Percentiles rank a stretch among this genome's conserved stretches.
Evolutionary conservation across 2,888 invertebrate genomes (phyloP).

Genomic region (Phalera bucephala): DNA sequence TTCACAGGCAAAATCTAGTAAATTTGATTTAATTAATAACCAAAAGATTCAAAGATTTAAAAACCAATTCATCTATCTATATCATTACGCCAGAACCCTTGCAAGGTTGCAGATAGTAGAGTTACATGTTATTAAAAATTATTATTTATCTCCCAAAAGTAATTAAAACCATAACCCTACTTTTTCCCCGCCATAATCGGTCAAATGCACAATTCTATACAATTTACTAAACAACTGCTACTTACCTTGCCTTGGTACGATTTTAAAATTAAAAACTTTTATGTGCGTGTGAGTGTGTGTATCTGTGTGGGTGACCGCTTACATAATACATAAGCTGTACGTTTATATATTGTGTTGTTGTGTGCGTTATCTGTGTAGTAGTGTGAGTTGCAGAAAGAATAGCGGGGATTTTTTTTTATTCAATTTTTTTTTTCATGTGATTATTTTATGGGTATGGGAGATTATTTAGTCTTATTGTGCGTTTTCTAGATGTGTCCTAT

Average conservation of each 20-base stretch:
- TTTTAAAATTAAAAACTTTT: slow-evolving; percentile 73
- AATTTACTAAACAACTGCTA: slow-evolving; percentile 34
- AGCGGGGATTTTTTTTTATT: slow-evolving; percentile 34
- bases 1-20: no score
- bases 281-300: slow-evolving; percentile 23
- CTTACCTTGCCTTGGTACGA: slow-evolving; percentile 55
- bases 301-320: slow-evolving; percentile 29
- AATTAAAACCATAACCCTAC: background rate
- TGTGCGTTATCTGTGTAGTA: slow-evolving; percentile 14
- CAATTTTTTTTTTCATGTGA: no score
- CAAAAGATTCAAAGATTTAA: no score
- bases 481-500: no score
- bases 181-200: background rate
- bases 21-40: no score
- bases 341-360: slow-evolving; percentile 19
- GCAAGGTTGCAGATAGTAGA: no score
- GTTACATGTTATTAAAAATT: no score
- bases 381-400: slow-evolving; percentile 33
- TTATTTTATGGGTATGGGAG: no score
- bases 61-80: no score
- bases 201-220: slow-evolving; percentile 13
- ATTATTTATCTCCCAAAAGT: no score
- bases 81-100: no score
- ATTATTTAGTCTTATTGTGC: no score
- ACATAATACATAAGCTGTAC: slow-evolving; percentile 43